phyloP scores from a whole-genome alignment of 2,797 vertebrate species.

The Nothura maculosa region DNA sequence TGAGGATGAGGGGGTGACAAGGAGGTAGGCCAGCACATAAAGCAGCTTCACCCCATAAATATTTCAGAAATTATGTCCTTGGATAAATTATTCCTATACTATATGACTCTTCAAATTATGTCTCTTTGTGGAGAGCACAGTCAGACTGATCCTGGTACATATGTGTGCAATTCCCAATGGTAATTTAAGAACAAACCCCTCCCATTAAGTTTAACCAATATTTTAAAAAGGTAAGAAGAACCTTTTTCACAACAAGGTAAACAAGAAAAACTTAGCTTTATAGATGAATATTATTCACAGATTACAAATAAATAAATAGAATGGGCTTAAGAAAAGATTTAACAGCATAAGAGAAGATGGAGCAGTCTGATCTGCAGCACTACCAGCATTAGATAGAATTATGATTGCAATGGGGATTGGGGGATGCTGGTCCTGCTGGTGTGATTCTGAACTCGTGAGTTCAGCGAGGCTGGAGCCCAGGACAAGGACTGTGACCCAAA shows the following conservation, averaged over 20 bases:
- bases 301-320: neutral
- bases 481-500: neutral
- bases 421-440: neutral
- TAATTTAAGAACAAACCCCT: neutral
- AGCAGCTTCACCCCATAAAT: neutral
- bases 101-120: neutral
- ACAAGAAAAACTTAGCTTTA: neutral
- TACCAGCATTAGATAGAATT: neutral
- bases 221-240: neutral
- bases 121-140: neutral
- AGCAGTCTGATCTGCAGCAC: neutral
- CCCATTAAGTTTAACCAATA: neutral
- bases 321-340: neutral
- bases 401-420: neutral
- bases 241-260: neutral
- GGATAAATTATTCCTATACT: neutral
- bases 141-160: neutral
- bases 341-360: neutral
- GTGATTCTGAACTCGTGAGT: neutral
- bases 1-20: neutral
- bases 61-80: neutral
- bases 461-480: neutral
- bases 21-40: neutral
- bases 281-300: neutral
- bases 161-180: neutral